A percentile compares a stretch with the other conserved stretches of the same genome.
Evolutionary conservation across 2,113 vertebrate genomes (phyloP).

Genomic region (Eonycteris spelaea): DNA sequence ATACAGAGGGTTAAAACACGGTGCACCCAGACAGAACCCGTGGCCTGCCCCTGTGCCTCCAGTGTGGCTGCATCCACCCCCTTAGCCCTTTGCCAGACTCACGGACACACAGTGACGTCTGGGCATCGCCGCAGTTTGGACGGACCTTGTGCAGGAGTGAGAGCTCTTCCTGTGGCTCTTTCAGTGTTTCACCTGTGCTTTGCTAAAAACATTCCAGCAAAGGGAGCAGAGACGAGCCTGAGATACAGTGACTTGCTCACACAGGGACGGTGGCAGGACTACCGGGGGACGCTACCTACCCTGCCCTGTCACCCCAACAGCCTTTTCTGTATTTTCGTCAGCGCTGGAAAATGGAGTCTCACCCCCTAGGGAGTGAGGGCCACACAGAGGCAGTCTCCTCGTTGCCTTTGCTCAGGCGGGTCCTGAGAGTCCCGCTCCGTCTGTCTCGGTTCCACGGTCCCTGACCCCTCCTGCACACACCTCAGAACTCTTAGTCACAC

Average conservation of each 20-base stretch:
- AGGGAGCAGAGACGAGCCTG: not conserved
- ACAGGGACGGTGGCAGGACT: not conserved
- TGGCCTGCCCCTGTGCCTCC: no score
- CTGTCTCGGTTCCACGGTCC: not conserved
- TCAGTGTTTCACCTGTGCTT: not conserved
- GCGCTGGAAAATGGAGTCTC: not conserved
- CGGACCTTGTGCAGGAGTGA: not conserved
- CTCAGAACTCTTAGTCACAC: no score
- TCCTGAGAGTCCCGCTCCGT: fast-evolving
- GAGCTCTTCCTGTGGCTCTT: not conserved
- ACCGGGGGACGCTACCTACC: no score
- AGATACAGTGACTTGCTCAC: not conserved
- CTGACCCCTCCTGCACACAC: not conserved
- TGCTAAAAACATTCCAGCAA: not conserved
- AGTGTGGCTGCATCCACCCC: no score
- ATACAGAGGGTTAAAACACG: not conserved
- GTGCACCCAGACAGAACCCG: fast-evolving
- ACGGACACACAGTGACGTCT: not conserved
- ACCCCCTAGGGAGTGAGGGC: not conserved
- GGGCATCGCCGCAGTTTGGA: fast-evolving
- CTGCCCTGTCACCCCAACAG: not conserved
- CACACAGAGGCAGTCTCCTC: fast-evolving
- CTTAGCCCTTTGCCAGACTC: no score
- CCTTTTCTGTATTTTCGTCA: no score
- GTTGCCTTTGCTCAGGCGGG: not conserved